These are phyloP conservation scores for Leuctra nigra DNA, from an alignment of 2,888 invertebrate genomes.

Conservation along the genomic window DNA sequence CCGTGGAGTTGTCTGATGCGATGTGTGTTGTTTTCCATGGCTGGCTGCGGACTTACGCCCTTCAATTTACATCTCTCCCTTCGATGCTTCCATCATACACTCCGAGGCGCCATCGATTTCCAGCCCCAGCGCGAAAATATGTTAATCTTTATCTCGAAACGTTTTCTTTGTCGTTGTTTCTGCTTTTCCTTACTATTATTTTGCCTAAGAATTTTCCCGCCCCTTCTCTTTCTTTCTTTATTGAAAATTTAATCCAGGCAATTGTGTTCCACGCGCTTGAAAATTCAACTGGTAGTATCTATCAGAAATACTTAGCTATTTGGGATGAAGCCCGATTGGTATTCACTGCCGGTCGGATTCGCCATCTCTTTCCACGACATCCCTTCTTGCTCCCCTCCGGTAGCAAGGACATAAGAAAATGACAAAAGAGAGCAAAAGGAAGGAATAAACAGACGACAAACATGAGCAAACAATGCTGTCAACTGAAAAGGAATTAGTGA, in stretches of 20 bases:
- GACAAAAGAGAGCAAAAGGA: slow-evolving; percentile 18
- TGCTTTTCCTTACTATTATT: too few species aligned
- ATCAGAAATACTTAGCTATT: not conserved
- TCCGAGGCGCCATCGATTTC: not conserved
- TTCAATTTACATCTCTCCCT: slow-evolving; percentile 4
- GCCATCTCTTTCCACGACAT: not conserved
- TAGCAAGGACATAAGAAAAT: slow-evolving; percentile 12
- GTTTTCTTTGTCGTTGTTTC: too few species aligned
- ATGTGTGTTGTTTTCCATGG: too few species aligned
- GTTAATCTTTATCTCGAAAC: not conserved
- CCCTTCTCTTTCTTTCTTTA: not conserved
- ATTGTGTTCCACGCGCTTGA: too few species aligned
- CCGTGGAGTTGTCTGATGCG: too few species aligned
- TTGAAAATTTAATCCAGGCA: not conserved
- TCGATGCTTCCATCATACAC: not conserved
- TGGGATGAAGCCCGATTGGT: not conserved
- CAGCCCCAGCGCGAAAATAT: too few species aligned
- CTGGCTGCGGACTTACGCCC: too few species aligned
- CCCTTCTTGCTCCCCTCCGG: not conserved
- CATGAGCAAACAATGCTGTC: slow-evolving; percentile 5
- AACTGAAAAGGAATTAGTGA: slow-evolving; percentile 17
- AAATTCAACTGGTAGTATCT: not conserved
- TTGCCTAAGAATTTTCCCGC: too few species aligned
- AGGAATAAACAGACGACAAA: slow-evolving; percentile 12
- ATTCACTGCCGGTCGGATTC: not conserved